Base-by-base conservation (phyloP, 2,113 vertebrate species). In the Forbesichthys papilliferus region DNA sequence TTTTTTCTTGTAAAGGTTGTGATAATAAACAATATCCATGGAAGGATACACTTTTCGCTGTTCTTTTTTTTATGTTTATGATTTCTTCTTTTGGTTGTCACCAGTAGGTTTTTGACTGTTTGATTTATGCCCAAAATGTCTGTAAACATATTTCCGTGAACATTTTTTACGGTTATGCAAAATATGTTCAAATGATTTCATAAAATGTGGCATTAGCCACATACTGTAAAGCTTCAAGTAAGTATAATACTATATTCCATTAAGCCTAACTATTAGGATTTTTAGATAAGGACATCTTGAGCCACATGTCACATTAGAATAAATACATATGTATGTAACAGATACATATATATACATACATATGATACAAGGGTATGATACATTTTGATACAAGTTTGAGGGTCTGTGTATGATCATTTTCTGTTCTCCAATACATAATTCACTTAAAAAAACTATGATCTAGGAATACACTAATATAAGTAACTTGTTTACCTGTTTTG, bases 241-340 rank as follows among this genome's bases (percentile, higher is more conserved):
- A 10, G 18, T 20, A 9, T 9, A 18, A 42, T 42, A 42, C 36
- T 42, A 42, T 42, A 42, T 42, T 42, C 36, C 36, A 42, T 42
- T 42, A 27, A 27, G 27, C 27, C 27, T 27, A 42, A 42, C 36
- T 42, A 42, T 42, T 42, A 5, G 4, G 36, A 8, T 42, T 42
- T 42, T 42, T 6, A 42, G 18, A 20, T 3, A n/a, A 16, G n/a
- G 3, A 7, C 54, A n/a, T 55, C 7, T 55, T 52, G 14, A 1
- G n/a, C 3, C 11, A 69, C 11, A 61, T 59, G 20, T 65, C 57
- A 6, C 20, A 73, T 20, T 57, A 36, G 46, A 58, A 52, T 11
- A 11, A 52, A 8, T 11, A 14, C 11, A 4, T 4, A 52, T 18
- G 12, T 55, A 55, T 4, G n/a, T n/a, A 27, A 27, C 27, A 27